A percentile compares a stretch with the other conserved stretches of the same genome.
Evolutionary conservation across 2,113 vertebrate species (phyloP).

Genomic region (Hemichromis elongatus): DNA sequence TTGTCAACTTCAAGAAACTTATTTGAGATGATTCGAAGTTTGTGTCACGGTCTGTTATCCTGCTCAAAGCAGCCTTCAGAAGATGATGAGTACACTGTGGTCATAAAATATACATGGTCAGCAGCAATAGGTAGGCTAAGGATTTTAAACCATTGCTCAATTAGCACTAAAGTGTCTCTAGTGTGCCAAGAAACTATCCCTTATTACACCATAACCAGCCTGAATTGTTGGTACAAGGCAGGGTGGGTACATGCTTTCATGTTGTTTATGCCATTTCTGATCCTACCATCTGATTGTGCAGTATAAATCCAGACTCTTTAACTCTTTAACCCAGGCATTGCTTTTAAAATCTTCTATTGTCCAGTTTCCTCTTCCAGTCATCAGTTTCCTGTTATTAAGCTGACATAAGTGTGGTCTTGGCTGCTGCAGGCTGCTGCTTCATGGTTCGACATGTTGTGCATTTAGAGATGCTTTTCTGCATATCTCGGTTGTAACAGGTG

Average conservation of each 20-base stretch:
- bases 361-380: not conserved
- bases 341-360: not conserved
- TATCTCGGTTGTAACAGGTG: not conserved
- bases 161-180: not conserved
- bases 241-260: not conserved
- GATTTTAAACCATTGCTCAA: not conserved
- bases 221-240: not conserved
- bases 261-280: not conserved
- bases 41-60: not conserved
- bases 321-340: fast-evolving
- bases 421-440: not conserved
- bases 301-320: not conserved
- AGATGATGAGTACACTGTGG: not conserved
- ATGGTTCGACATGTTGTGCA: not conserved
- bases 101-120: not conserved
- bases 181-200: not conserved
- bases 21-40: not conserved
- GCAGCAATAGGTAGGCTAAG: not conserved
- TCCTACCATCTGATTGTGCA: too few species aligned
- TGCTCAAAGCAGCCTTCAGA: not conserved
- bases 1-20: not conserved
- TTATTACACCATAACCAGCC: not conserved
- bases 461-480: not conserved
- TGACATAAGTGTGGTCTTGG: not conserved
- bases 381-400: not conserved